Evolutionary conservation across 2,888 invertebrate species (phyloP).

Genomic region (Metallyticus violacea): DNA sequence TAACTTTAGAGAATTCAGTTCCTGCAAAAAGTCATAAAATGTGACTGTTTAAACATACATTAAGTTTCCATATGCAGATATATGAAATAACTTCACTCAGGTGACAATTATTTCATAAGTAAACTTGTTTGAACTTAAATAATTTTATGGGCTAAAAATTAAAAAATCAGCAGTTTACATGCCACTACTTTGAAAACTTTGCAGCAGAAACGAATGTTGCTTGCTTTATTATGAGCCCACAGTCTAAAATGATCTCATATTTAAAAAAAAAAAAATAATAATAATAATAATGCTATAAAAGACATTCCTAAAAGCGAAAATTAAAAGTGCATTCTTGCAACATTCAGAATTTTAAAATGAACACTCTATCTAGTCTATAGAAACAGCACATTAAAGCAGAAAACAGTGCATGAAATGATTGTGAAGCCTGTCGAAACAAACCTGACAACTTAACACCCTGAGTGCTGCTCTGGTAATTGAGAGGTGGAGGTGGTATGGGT

Average conservation of each 20-base stretch:
- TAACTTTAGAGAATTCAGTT: neutral
- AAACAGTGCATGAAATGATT: neutral
- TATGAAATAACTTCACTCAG: neutral
- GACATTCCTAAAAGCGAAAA: neutral
- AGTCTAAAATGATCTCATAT: neutral
- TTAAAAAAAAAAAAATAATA: neutral
- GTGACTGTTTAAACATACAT: neutral
- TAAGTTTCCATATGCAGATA: neutral
- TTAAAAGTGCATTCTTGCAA: neutral
- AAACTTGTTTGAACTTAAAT: neutral
- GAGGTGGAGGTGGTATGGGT: constrained; percentile 63
- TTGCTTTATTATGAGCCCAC: neutral
- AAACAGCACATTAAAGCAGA: too few relatives aligned
- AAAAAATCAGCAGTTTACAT: neutral
- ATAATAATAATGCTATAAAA: neutral
- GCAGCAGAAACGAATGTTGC: neutral
- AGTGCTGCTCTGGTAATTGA: constrained; percentile 50
- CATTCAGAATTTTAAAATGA: neutral
- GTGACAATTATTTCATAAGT: neutral
- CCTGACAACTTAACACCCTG: constrained; percentile 25
- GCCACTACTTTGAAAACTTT: neutral
- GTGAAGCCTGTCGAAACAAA: neutral
- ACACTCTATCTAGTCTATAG: neutral
- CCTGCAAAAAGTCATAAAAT: neutral
- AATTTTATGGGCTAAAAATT: neutral